Conservation (phyloP, 2,797 vertebrate genomes). For the Falco peregrinus region DNA sequence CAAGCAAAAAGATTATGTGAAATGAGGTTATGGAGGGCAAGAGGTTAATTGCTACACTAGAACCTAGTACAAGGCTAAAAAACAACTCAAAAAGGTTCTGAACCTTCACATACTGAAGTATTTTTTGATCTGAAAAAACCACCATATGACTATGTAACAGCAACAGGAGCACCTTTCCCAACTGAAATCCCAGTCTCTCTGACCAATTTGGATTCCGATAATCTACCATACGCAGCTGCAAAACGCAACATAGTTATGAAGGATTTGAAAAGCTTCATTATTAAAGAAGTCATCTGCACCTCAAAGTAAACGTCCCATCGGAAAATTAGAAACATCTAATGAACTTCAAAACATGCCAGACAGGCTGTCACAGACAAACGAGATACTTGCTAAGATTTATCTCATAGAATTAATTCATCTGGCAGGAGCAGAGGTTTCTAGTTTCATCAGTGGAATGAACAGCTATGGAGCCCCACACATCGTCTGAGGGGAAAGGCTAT, state of each 20-base stretch:
- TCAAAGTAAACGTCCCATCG: not conserved
- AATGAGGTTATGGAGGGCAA: not conserved
- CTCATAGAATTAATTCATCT: too few species aligned
- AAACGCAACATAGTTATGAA: fast-evolving
- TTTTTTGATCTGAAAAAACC: not conserved
- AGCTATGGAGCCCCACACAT: not conserved
- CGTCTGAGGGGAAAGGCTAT: fast-evolving
- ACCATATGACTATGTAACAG: not conserved
- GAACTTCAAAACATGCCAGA: not conserved
- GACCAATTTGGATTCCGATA: not conserved
- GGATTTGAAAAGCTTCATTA: not conserved
- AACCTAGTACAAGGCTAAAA: not conserved
- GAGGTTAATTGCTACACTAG: not conserved
- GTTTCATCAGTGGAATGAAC: too few species aligned
- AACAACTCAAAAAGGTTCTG: not conserved
- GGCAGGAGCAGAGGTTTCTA: too few species aligned
- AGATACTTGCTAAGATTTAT: too few species aligned
- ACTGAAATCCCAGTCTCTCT: fast-evolving
- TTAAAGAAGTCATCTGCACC: not conserved
- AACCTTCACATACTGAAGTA: too few species aligned
- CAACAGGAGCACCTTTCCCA: not conserved
- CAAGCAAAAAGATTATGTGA: not conserved
- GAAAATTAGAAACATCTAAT: not conserved
- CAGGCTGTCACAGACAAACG: not conserved
- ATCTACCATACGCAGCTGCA: not conserved